Conservation (phyloP, 2,797 vertebrate species). For the Coranthus polyacanthus region DNA sequence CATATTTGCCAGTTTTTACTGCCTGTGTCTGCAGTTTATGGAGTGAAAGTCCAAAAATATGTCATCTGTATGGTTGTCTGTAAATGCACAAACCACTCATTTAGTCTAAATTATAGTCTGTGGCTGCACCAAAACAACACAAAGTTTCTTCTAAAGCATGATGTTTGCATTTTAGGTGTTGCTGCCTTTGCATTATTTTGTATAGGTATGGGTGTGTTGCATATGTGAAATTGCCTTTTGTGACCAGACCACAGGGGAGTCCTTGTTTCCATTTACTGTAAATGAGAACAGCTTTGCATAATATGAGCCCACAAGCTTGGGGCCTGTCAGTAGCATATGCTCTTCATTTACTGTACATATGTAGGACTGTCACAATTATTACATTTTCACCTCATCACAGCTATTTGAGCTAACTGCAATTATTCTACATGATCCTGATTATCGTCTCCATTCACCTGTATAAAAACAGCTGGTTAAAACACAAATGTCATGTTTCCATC, state of each 20-base stretch:
- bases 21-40: constrained; percentile 78
- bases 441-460: too few relatives aligned
- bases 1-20: constrained; percentile 76
- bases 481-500: too few relatives aligned
- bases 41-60: constrained; percentile 83
- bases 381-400: too few relatives aligned
- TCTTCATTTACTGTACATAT: constrained; percentile 29
- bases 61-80: constrained; percentile 74
- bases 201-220: constrained; percentile 26
- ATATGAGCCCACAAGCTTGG: constrained; percentile 30
- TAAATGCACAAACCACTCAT: constrained; percentile 79
- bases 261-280: constrained; percentile 71
- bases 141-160: constrained; percentile 71
- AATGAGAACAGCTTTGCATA: constrained; percentile 61
- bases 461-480: too few relatives aligned
- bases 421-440: too few relatives aligned
- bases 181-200: constrained; percentile 49
- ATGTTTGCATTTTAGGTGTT: constrained; percentile 75
- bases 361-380: too few relatives aligned
- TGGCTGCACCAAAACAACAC: constrained; percentile 67
- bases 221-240: constrained; percentile 32
- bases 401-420: too few relatives aligned
- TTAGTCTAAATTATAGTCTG: constrained; percentile 82
- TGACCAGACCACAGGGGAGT: constrained; percentile 60
- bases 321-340: constrained; percentile 23